A percentile compares a stretch with the other conserved stretches of the same genome.
Evolutionary conservation across 2,797 vertebrate species (phyloP).

Genomic region (Pangasius sanitwongsei): DNA sequence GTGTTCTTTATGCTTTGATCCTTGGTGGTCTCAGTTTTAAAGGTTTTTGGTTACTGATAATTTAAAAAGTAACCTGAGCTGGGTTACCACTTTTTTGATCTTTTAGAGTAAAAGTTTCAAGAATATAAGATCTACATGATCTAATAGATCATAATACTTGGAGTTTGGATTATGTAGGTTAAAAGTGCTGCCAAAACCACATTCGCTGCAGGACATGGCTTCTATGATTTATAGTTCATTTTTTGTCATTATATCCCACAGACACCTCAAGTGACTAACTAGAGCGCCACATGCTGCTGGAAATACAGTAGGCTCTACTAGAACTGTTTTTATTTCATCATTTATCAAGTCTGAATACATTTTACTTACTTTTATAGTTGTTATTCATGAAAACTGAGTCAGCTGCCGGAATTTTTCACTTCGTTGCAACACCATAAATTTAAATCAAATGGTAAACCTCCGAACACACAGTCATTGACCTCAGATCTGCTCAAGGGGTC

Average conservation of each 20-base stretch:
- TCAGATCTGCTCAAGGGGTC: not conserved
- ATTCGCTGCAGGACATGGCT: constrained; percentile 29
- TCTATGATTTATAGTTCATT: constrained; percentile 35
- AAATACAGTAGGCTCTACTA: constrained; percentile 18
- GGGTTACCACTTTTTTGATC: constrained; percentile 11
- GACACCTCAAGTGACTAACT: constrained; percentile 27
- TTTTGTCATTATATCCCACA: constrained; percentile 49
- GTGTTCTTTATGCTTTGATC: constrained; percentile 11
- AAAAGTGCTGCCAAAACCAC: constrained; percentile 30
- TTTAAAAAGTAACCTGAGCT: constrained; percentile 11
- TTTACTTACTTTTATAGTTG: constrained; percentile 13
- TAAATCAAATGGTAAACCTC: not conserved
- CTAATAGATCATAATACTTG: constrained; percentile 16
- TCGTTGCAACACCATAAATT: not conserved
- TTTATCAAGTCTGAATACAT: not conserved
- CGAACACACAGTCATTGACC: not conserved
- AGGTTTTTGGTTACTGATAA: not conserved
- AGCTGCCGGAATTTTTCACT: constrained; percentile 9
- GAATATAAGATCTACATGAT: constrained; percentile 12
- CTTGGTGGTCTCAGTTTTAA: not conserved
- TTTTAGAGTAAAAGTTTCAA: not conserved
- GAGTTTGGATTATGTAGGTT: not conserved
- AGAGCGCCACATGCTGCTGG: constrained; percentile 20
- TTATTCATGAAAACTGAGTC: constrained; percentile 21
- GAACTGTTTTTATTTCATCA: constrained; percentile 10